Conservation (phyloP, 2,888 invertebrate species). For the Megalurothrips usitatus region DNA sequence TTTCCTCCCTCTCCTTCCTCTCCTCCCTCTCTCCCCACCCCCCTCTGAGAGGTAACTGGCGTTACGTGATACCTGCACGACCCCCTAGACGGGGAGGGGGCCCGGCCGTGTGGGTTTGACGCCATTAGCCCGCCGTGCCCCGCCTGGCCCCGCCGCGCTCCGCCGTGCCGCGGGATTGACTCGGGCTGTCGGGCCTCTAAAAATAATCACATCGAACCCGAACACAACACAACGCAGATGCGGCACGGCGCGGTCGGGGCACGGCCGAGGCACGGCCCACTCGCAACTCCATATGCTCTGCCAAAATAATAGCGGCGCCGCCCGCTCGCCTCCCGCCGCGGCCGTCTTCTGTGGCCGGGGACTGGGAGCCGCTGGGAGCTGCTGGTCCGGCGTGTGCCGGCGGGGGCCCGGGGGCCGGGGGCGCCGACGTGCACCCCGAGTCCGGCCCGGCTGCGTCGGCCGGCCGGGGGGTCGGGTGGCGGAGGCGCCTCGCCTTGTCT, state of each 20-base stretch:
- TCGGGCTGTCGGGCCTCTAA: background rate
- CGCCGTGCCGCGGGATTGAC: too few relatives aligned
- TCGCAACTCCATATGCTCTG: background rate
- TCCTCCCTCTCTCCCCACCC: too few relatives aligned
- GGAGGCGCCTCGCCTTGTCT: background rate
- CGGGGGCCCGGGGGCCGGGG: background rate
- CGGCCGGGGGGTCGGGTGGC: background rate
- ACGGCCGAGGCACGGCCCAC: background rate
- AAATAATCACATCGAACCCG: constrained; percentile 8
- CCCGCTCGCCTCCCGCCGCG: too few relatives aligned
- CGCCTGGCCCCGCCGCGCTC: background rate
- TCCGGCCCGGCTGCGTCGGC: background rate
- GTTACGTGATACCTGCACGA: too few relatives aligned
- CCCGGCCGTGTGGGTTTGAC: too few relatives aligned
- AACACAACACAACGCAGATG: background rate
- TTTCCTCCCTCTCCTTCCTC: too few relatives aligned
- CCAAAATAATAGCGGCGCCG: too few relatives aligned
- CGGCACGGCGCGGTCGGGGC: background rate
- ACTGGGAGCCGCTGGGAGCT: too few relatives aligned
- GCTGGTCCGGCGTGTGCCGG: background rate
- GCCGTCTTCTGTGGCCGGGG: too few relatives aligned
- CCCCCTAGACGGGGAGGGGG: too few relatives aligned
- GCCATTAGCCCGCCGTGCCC: background rate
- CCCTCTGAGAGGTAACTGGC: too few relatives aligned
- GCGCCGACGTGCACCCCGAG: background rate